Base-by-base conservation (phyloP, 2,113 vertebrate species). In the Pteropus alecto region DNA sequence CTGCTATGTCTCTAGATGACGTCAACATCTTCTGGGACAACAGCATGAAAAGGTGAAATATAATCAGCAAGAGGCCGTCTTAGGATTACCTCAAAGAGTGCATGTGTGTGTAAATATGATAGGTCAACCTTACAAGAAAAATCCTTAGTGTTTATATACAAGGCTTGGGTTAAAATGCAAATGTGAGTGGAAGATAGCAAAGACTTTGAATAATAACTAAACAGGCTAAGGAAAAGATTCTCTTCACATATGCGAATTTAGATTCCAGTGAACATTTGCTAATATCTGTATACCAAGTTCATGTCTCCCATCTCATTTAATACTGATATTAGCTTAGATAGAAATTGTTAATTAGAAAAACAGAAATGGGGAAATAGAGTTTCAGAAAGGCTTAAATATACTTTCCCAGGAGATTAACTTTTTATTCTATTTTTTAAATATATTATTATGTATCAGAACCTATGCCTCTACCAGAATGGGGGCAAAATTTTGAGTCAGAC, bases 11-110 rank as follows among this genome's bases (percentile, higher is more conserved):
- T 97, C 78, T 46, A 76, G 83, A 87, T 96, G 97, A 97, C 79
- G 92, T 97, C 89, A 98, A 90, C 26, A 1, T 95, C 90, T 95
- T 96, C 67, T 86, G 95, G 97, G 94, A 97, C 91, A 95, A 81
- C 61, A 93, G 93, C 81, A 79, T 90, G 93, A 90, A 94, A 94
- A 95, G 82, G 76, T 86, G 89, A 95, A 97, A 96, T 87, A 92
- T 68, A 96, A 87, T 74, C 67, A 97, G 95, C 74, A 89, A 90
- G 60, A 61, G 33, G 58, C 60, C 63, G 86, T 63, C 58, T 87
- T 67, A 93, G 28, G 63, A 87, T 98, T 87, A 95, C 96, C 61
- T 95, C 92, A 90, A 95, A 89, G 81, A 65, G 83, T n/a, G 11
- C 26, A 7, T n/a, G 21, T 21, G 56, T 76, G 8, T 70, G 12